phyloP scores from a whole-genome alignment of 2,888 invertebrate genomes.

The Heliconius hortense region DNA sequence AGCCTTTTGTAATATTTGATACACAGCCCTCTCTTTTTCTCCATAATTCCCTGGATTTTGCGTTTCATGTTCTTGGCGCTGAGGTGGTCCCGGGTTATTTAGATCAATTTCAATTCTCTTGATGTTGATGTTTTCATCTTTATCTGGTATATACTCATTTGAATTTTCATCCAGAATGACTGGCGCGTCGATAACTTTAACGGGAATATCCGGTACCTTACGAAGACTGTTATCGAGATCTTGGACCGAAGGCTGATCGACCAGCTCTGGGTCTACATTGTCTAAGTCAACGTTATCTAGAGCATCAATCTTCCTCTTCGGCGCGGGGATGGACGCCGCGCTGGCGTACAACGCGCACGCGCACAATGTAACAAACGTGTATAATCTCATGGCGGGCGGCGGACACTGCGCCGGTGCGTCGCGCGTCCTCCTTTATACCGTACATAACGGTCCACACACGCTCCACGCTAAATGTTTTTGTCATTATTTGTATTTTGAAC shows the following conservation, averaged over 20 bases:
- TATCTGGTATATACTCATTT: conserved; percentile 48
- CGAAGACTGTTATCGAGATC: conserved; percentile 60
- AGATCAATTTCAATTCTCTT: conserved; percentile 62
- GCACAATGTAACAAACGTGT: conserved; percentile 62
- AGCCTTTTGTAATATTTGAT: conserved; percentile 57
- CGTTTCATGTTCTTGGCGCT: conserved; percentile 71
- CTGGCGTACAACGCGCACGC: conserved; percentile 60
- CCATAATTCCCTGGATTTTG: conserved; percentile 65
- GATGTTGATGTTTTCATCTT: conserved; percentile 48
- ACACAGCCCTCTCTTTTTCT: conserved; percentile 52
- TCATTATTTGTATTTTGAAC: conserved; percentile 70
- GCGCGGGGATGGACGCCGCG: conserved; percentile 59
- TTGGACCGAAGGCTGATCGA: conserved; percentile 55
- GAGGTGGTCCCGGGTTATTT: conserved; percentile 67
- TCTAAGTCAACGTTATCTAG: conserved; percentile 50
- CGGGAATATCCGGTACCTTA: conserved; percentile 57
- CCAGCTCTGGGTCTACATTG: conserved; percentile 54
- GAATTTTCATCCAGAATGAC: conserved; percentile 48
- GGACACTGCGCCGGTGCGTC: conserved; percentile 57
- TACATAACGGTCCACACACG: conserved; percentile 66
- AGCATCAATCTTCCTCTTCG: conserved; percentile 52
- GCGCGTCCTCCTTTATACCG: conserved; percentile 65
- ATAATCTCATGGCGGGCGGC: conserved; percentile 66
- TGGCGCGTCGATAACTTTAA: conserved; percentile 61
- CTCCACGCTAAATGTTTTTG: conserved; percentile 66